phyloP scores from a whole-genome alignment of 2,113 vertebrate species.

The Rallus limicola region DNA sequence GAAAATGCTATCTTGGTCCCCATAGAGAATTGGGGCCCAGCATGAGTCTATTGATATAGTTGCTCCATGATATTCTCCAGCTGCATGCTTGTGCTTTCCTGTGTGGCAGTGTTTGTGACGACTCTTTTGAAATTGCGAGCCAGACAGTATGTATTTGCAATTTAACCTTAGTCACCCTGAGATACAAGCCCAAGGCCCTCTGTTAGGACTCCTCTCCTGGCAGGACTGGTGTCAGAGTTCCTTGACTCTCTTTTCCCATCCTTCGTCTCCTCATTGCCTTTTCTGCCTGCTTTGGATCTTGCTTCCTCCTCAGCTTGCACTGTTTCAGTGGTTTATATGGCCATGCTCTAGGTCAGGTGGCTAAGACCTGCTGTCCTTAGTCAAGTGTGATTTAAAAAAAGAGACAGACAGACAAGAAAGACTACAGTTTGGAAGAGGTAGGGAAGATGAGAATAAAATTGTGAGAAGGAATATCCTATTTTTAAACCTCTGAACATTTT shows the following conservation, averaged over 20 bases:
- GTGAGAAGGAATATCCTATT: background rate
- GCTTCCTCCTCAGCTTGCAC: background rate
- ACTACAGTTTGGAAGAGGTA: background rate
- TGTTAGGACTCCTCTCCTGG: background rate
- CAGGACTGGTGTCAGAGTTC: background rate
- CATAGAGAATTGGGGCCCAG: background rate
- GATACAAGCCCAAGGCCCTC: background rate
- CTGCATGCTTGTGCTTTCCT: background rate
- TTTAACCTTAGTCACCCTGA: background rate
- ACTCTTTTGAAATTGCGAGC: background rate
- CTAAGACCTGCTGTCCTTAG: background rate
- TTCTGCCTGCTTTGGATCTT: background rate
- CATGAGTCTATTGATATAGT: background rate
- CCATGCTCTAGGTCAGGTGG: background rate
- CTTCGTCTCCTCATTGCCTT: background rate
- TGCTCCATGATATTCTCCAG: background rate
- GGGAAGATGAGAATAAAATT: background rate
- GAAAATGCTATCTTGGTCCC: background rate
- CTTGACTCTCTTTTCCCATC: background rate
- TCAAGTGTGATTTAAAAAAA: background rate
- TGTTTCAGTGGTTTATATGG: background rate
- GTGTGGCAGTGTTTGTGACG: background rate
- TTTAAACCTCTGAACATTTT: background rate
- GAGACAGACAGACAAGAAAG: background rate
- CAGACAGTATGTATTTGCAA: background rate